Percentiles rank a stretch among this genome's conserved stretches.
Evolutionary conservation across 2,888 invertebrate genomes (phyloP).

Genomic region (Podabrus alpinus): DNA sequence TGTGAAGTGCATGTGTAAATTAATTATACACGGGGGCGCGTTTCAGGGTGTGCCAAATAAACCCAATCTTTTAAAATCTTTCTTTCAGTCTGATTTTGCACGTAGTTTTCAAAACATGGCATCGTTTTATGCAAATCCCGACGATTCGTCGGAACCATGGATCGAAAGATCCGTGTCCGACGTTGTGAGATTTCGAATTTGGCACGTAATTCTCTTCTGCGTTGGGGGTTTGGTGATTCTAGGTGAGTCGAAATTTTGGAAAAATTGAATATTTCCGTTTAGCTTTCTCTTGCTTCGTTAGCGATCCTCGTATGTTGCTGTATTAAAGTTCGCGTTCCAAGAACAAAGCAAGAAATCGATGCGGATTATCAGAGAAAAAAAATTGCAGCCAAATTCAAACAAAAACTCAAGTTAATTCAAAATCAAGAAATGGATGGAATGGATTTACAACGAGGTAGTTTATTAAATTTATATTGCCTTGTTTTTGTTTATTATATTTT

Average conservation of each 20-base stretch:
- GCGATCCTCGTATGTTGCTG: constrained; percentile 89
- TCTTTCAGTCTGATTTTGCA: background rate
- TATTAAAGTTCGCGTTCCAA: constrained; percentile 86
- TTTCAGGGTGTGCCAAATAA: background rate
- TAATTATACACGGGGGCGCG: background rate
- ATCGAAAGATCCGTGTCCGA: constrained; percentile 71
- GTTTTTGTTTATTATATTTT: background rate
- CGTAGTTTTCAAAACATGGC: constrained; percentile 37
- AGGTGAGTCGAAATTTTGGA: constrained; percentile 56
- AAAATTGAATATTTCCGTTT: background rate
- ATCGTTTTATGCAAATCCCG: constrained; percentile 52
- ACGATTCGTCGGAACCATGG: constrained; percentile 61
- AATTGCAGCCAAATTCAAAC: constrained; percentile 80
- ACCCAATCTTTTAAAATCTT: background rate
- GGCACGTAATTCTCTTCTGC: constrained; percentile 80
- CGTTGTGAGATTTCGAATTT: constrained; percentile 74
- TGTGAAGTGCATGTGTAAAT: background rate
- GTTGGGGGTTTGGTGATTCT: constrained; percentile 66
- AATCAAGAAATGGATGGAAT: constrained; percentile 86
- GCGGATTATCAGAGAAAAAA: constrained; percentile 86
- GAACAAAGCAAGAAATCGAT: constrained; percentile 94
- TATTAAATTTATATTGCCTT: too few relatives aligned
- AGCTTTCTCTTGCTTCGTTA: constrained; percentile 50
- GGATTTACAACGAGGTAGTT: constrained; percentile 72
- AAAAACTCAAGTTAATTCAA: constrained; percentile 78